phyloP scores from a whole-genome alignment of 1,140 invertebrate species.

The Aleiodes sp. region DNA sequence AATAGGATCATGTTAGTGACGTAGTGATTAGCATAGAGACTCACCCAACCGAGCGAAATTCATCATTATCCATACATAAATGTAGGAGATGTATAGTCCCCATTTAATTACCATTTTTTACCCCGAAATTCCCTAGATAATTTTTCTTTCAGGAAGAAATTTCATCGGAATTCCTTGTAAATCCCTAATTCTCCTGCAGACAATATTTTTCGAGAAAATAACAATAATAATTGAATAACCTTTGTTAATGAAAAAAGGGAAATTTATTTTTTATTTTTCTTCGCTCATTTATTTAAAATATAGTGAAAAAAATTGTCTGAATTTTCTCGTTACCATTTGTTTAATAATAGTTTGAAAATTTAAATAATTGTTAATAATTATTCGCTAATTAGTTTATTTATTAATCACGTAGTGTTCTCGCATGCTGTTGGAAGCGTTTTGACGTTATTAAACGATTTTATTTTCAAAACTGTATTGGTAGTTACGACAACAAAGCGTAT shows the following conservation, averaged over 20 bases:
- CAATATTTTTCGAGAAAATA: no score
- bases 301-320: neutral
- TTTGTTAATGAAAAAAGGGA: no score
- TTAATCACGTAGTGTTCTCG: conserved; percentile 1
- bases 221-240: no score
- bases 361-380: no score
- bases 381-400: neutral
- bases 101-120: no score
- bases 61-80: conserved; percentile 27
- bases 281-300: neutral
- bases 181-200: no score
- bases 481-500: conserved; percentile 1
- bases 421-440: conserved; percentile 21
- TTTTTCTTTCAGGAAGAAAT: no score
- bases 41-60: conserved; percentile 30
- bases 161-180: no score
- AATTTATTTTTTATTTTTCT: neutral
- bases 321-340: neutral
- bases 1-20: conserved; percentile 27
- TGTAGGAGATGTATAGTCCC: conserved; percentile 19
- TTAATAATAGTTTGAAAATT: neutral
- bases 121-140: no score
- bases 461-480: neutral
- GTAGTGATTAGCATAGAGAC: conserved; percentile 43
- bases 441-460: neutral